These are phyloP conservation scores for Eupeodes luniger DNA, from an alignment of 2,888 invertebrate genomes.

Conservation along the genomic window DNA sequence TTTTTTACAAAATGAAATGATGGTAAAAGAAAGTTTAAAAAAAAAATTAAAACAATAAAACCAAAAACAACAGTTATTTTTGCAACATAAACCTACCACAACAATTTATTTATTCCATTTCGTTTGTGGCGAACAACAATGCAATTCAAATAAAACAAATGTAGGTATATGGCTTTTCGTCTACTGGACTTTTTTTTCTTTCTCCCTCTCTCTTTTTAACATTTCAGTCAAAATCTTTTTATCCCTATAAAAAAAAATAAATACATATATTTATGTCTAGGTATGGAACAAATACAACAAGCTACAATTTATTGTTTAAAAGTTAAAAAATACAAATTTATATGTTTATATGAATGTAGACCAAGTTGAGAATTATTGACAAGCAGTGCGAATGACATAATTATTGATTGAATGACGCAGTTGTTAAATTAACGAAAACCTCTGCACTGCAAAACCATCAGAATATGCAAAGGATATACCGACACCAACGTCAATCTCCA, in stretches of 20 bases:
- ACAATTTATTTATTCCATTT: constrained; percentile 52
- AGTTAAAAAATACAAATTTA: background rate
- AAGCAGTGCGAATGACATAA: constrained; percentile 52
- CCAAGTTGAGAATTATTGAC: constrained; percentile 39
- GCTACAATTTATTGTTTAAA: constrained; percentile 12
- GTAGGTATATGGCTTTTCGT: constrained; percentile 6
- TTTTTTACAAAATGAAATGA: background rate
- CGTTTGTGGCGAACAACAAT: constrained; percentile 41
- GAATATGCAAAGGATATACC: constrained; percentile 16
- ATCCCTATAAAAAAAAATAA: no score
- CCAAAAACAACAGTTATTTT: constrained; percentile 12
- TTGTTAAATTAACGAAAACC: constrained; percentile 53
- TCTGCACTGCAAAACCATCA: constrained; percentile 1
- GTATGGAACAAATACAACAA: background rate
- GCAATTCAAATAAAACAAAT: constrained; percentile 38
- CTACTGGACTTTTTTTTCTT: background rate
- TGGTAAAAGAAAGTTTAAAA: background rate
- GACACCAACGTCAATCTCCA: constrained; percentile 9
- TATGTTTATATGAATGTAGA: background rate
- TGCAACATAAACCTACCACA: constrained; percentile 49
- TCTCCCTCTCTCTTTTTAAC: background rate
- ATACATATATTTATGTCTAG: background rate
- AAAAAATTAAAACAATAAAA: background rate
- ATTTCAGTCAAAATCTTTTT: background rate
- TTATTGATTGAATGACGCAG: constrained; percentile 66